phyloP scores from a whole-genome alignment of 2,797 vertebrate species.

The Cetoscarus ocellatus region DNA sequence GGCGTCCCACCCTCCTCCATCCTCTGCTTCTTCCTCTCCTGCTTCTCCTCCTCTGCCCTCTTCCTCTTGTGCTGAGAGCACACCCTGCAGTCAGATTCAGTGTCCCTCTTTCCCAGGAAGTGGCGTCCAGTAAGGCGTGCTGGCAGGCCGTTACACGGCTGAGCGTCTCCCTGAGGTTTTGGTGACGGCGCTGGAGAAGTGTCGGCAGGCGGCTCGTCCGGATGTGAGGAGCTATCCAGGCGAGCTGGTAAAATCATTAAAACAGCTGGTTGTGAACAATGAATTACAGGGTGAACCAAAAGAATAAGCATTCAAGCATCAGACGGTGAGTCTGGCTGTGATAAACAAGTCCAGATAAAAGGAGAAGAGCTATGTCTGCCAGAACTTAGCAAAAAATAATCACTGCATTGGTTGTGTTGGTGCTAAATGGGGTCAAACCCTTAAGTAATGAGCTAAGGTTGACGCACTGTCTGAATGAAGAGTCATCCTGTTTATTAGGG shows the following conservation, averaged over 20 bases:
- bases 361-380: not conserved
- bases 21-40: conserved; percentile 35
- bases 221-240: conserved; percentile 58
- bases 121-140: conserved; percentile 74
- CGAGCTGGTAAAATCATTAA: conserved; percentile 74
- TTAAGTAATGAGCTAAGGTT: not conserved
- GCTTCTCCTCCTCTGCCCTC: conserved; percentile 40
- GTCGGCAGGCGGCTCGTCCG: conserved; percentile 42
- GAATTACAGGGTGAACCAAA: conserved; percentile 31
- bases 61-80: conserved; percentile 70
- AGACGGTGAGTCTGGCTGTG: conserved; percentile 17
- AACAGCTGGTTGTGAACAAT: conserved; percentile 69
- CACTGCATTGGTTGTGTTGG: not conserved
- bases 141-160: conserved; percentile 44
- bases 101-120: conserved; percentile 68
- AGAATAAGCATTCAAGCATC: conserved; percentile 11
- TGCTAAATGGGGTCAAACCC: not conserved
- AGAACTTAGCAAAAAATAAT: not conserved
- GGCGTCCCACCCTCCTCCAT: conserved; percentile 10
- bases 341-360: not conserved
- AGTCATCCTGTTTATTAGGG: too few relatives aligned
- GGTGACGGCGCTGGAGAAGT: conserved; percentile 33
- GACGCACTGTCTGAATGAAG: too few relatives aligned
- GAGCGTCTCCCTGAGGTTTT: conserved; percentile 49
- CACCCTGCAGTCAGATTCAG: conserved; percentile 66